These are phyloP conservation scores for Rhipidura dahli DNA, from an alignment of 2,113 vertebrate species.

Conservation along the genomic window DNA sequence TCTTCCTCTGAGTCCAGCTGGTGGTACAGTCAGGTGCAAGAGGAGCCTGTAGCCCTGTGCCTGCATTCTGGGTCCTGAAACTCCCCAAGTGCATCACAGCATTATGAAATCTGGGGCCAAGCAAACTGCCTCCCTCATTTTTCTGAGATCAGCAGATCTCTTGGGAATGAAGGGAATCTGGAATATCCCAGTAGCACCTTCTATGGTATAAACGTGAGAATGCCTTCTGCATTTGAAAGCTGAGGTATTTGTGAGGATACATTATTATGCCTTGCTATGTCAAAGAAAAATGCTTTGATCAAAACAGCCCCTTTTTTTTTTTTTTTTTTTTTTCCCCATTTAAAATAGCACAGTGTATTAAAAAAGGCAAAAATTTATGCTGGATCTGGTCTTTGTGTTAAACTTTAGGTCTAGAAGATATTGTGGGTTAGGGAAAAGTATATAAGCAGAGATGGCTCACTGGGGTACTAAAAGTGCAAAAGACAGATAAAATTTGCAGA, in stretches of 20 bases:
- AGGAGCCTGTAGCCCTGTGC: neutral
- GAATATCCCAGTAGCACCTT: constrained; percentile 22
- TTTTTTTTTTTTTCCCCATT: neutral
- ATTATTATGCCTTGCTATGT: neutral
- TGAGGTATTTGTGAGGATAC: constrained; percentile 13
- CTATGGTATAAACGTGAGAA: constrained; percentile 11
- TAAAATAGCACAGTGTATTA: neutral
- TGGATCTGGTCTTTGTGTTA: neutral
- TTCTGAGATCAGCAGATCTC: constrained; percentile 13
- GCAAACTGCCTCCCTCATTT: neutral
- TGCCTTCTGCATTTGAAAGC: neutral
- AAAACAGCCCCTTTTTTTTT: neutral
- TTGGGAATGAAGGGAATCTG: constrained; percentile 29
- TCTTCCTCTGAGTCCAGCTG: neutral
- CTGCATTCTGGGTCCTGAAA: neutral
- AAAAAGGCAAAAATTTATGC: neutral
- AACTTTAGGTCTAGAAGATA: neutral
- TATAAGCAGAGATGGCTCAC: neutral
- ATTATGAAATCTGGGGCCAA: neutral
- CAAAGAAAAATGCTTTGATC: constrained; percentile 27
- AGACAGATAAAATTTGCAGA: neutral
- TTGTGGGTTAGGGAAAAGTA: neutral
- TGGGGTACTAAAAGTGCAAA: neutral
- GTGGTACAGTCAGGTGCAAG: neutral
- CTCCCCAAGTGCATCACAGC: neutral